These are phyloP conservation scores for Cynopterus brachyotis DNA, from an alignment of 2,113 vertebrate species.

Conservation along the genomic window DNA sequence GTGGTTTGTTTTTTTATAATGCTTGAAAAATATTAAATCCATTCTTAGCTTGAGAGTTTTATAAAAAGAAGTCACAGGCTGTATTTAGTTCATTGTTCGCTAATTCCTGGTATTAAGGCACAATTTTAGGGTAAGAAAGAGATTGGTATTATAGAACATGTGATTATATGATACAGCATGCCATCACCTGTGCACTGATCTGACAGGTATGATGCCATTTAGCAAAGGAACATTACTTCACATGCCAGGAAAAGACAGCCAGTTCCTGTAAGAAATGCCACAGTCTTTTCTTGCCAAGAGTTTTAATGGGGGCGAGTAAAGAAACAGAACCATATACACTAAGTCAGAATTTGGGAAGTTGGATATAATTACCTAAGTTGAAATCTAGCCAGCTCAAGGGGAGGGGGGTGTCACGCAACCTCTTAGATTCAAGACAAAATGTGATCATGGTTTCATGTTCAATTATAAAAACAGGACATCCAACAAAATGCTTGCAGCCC, in stretches of 20 bases:
- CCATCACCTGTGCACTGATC: conserved; percentile 7
- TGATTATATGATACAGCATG: not conserved
- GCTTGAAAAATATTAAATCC: not conserved
- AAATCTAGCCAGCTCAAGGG: not conserved
- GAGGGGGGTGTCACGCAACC: not conserved
- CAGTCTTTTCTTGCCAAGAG: not conserved
- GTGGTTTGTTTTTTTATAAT: not conserved
- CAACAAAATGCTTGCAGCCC: not conserved
- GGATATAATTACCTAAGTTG: conserved; percentile 48
- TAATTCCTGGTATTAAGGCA: not conserved
- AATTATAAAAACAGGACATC: conserved; percentile 20
- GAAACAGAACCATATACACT: conserved; percentile 16
- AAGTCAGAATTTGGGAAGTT: conserved; percentile 30
- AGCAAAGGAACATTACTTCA: not conserved
- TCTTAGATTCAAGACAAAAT: conserved; percentile 50
- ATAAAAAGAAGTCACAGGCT: not conserved
- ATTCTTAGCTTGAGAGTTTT: not conserved
- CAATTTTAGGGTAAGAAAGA: not conserved
- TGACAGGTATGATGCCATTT: not conserved
- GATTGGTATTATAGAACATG: not conserved
- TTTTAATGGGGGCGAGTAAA: conserved; percentile 24
- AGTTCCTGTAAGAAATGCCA: not conserved
- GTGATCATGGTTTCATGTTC: not conserved
- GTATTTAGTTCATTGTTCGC: not conserved
- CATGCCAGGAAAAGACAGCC: not conserved